Percentiles rank a stretch among this genome's conserved stretches.
Conservation (phyloP, 2,888 invertebrate species). For the Rhingia campestris region DNA sequence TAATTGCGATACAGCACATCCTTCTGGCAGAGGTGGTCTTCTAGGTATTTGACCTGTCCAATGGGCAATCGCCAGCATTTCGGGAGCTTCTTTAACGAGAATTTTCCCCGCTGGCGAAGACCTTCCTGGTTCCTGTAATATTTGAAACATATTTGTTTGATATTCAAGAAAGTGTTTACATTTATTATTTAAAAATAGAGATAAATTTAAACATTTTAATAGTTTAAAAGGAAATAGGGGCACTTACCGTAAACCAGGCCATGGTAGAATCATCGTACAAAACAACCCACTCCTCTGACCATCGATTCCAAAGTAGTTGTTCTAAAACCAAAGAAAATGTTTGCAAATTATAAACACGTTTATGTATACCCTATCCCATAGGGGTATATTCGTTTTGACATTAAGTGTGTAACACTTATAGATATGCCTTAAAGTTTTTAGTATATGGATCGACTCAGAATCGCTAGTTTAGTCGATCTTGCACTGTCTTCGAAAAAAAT, state of each 20-base stretch:
- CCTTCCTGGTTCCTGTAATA: slow-evolving; percentile 80
- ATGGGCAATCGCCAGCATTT: slow-evolving; percentile 91
- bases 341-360: too few species aligned
- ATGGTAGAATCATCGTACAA: slow-evolving; percentile 93
- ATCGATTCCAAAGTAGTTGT: slow-evolving; percentile 89
- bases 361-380: too few species aligned
- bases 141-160: not conserved
- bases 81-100: slow-evolving; percentile 90
- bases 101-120: slow-evolving; percentile 82
- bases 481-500: too few species aligned
- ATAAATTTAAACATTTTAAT: not conserved
- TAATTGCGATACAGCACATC: slow-evolving; percentile 88
- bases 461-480: too few species aligned
- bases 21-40: slow-evolving; percentile 88
- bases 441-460: too few species aligned
- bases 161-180: too few species aligned
- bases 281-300: slow-evolving; percentile 93
- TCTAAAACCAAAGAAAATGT: slow-evolving; percentile 83
- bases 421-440: too few species aligned
- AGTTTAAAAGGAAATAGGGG: not conserved
- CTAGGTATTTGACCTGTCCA: slow-evolving; percentile 91
- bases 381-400: too few species aligned
- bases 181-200: not conserved
- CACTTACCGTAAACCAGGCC: slow-evolving; percentile 91
- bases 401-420: too few species aligned